Percentiles rank a stretch among this genome's conserved stretches.
These are phyloP conservation scores for Stenotaenia linearis DNA, from an alignment of 2,888 invertebrate genomes.

Conservation along the genomic window DNA sequence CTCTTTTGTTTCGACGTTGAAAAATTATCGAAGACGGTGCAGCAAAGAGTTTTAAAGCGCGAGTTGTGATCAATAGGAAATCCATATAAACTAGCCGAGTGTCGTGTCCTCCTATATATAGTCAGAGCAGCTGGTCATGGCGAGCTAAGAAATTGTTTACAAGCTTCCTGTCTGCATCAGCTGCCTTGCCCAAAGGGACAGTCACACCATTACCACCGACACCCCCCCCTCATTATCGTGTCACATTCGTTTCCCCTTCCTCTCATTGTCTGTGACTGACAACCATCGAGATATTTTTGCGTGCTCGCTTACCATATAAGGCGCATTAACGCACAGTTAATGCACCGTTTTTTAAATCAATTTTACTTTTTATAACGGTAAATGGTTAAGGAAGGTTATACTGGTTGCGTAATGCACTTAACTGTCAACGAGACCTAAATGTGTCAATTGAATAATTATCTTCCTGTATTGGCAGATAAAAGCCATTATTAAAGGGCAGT, in stretches of 20 bases:
- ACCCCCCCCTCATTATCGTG: conserved; percentile 19
- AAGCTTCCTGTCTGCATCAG: conserved; percentile 19
- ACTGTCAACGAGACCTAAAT: background rate
- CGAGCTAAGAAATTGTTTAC: conserved; percentile 14
- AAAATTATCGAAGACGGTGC: background rate
- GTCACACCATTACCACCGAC: conserved; percentile 14
- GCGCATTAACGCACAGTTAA: background rate
- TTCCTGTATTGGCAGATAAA: background rate
- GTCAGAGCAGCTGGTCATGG: conserved; percentile 19
- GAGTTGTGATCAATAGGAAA: background rate
- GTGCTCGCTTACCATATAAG: conserved; percentile 4
- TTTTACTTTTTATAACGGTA: too few relatives aligned
- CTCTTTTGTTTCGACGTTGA: too few relatives aligned
- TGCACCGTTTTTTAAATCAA: too few relatives aligned
- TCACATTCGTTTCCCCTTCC: conserved; percentile 19
- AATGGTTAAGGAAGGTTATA: too few relatives aligned
- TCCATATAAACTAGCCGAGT: conserved; percentile 1
- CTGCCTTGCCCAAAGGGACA: conserved; percentile 15
- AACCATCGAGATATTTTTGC: conserved; percentile 14
- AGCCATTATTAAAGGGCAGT: background rate
- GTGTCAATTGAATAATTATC: conserved; percentile 20
- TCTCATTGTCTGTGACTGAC: conserved; percentile 14
- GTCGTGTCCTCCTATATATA: conserved; percentile 19
- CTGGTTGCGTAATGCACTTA: background rate
- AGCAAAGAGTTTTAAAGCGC: background rate